Conservation (phyloP, 1,140 invertebrate species). For the Chymomyza costata region DNA sequence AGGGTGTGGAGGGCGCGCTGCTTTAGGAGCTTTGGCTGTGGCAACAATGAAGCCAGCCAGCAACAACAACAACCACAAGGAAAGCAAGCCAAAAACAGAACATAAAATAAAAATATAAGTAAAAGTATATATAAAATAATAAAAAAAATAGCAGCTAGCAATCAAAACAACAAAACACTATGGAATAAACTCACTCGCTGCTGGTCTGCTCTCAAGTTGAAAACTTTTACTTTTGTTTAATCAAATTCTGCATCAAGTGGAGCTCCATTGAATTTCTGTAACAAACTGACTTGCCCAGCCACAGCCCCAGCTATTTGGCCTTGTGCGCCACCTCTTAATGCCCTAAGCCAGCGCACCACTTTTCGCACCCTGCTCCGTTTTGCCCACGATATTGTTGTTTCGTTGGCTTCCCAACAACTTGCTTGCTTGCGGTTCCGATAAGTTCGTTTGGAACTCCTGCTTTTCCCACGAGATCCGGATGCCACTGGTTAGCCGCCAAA, state of each 20-base stretch:
- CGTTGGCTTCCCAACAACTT: conserved; percentile 46
- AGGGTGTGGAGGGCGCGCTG: too few species aligned
- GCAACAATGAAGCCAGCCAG: conserved; percentile 36
- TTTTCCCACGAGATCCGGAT: conserved; percentile 49
- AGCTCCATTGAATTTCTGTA: conserved; percentile 59
- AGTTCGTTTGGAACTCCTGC: conserved; percentile 27
- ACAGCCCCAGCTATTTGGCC: conserved; percentile 31
- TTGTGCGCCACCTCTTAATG: too few species aligned
- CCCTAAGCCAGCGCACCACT: too few species aligned
- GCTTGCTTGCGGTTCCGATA: conserved; percentile 40
- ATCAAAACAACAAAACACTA: conserved; percentile 46
- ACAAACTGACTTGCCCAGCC: conserved; percentile 25
- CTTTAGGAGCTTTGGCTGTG: conserved; percentile 24
- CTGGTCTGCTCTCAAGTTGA: conserved; percentile 35
- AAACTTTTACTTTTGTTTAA: conserved; percentile 71
- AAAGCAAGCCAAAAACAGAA: not conserved
- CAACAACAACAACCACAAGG: conserved; percentile 17
- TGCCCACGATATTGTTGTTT: conserved; percentile 29
- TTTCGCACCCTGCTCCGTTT: conserved; percentile 5
- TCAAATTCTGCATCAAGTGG: conserved; percentile 62
- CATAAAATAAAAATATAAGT: too few species aligned
- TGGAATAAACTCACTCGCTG: conserved; percentile 36
- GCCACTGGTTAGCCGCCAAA: conserved; percentile 43
- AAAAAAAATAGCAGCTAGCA: conserved; percentile 32
- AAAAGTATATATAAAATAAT: not conserved